A percentile compares a stretch with the other conserved stretches of the same genome.
These are phyloP conservation scores for Thinocorus orbignyianus DNA, from an alignment of 2,113 vertebrate species.

Conservation along the genomic window DNA sequence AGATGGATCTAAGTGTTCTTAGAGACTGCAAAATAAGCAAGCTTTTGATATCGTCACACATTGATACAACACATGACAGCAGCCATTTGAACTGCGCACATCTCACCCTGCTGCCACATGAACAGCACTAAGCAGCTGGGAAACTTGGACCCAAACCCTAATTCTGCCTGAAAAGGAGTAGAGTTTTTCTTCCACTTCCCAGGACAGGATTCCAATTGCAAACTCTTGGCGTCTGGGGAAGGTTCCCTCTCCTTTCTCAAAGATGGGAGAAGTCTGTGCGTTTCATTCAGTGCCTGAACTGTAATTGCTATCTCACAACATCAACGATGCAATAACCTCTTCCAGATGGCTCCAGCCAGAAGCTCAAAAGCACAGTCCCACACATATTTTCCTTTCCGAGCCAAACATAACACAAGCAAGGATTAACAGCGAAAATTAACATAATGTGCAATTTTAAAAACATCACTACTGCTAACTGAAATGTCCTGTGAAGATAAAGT, in stretches of 20 bases:
- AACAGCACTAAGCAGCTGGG: not conserved
- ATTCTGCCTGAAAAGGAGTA: not conserved
- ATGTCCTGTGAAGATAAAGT: not conserved
- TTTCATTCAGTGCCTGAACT: not conserved
- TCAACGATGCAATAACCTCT: not conserved
- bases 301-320: not conserved
- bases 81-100: not conserved
- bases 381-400: not conserved
- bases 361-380: not conserved
- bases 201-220: not conserved
- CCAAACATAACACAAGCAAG: slow-evolving; percentile 28
- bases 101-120: not conserved
- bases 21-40: not conserved
- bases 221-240: not conserved
- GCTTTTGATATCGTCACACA: not conserved
- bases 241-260: not conserved
- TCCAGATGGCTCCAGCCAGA: slow-evolving; percentile 31
- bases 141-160: not conserved
- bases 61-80: not conserved
- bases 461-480: not conserved
- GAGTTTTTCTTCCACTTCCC: not conserved
- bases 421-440: slow-evolving; percentile 24
- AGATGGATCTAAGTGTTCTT: not conserved
- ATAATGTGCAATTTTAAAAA: not conserved
- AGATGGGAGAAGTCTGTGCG: not conserved